These are phyloP conservation scores for Aplocera efformata DNA, from an alignment of 2,888 invertebrate genomes.

Conservation along the genomic window DNA sequence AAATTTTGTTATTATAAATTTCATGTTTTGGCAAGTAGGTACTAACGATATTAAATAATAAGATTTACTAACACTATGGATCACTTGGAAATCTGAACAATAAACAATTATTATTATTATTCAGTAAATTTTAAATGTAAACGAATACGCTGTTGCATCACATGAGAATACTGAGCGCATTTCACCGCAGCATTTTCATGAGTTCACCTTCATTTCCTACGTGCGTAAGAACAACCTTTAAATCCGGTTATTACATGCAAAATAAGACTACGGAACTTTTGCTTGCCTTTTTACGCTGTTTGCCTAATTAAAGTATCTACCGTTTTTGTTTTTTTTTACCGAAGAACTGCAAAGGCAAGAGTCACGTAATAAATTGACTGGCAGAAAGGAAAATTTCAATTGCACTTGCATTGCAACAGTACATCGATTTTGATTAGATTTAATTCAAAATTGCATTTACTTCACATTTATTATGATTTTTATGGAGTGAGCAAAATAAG, in stretches of 20 bases:
- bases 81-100: too few species aligned
- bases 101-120: neutral
- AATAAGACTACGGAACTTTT: slow-evolving; percentile 50
- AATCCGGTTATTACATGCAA: slow-evolving; percentile 36
- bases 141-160: slow-evolving; percentile 4
- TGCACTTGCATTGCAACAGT: slow-evolving; percentile 49
- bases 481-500: too few species aligned
- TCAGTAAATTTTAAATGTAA: slow-evolving; percentile 1
- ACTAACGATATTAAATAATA: too few species aligned
- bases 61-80: too few species aligned
- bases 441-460: too few species aligned
- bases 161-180: slow-evolving; percentile 1
- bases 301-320: slow-evolving; percentile 44
- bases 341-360: slow-evolving; percentile 38
- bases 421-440: too few species aligned
- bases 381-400: slow-evolving; percentile 62
- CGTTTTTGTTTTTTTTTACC: slow-evolving; percentile 41
- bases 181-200: slow-evolving; percentile 7
- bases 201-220: slow-evolving; percentile 23
- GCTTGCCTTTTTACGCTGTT: slow-evolving; percentile 50
- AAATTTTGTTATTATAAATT: too few species aligned
- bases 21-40: too few species aligned
- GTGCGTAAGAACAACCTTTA: slow-evolving; percentile 29
- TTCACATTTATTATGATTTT: too few species aligned
- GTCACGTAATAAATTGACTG: slow-evolving; percentile 66